Percentiles rank a stretch among this genome's conserved stretches.
Evolutionary conservation across 2,797 vertebrate genomes (phyloP).

Genomic region (Pseudochromis fuscus): DNA sequence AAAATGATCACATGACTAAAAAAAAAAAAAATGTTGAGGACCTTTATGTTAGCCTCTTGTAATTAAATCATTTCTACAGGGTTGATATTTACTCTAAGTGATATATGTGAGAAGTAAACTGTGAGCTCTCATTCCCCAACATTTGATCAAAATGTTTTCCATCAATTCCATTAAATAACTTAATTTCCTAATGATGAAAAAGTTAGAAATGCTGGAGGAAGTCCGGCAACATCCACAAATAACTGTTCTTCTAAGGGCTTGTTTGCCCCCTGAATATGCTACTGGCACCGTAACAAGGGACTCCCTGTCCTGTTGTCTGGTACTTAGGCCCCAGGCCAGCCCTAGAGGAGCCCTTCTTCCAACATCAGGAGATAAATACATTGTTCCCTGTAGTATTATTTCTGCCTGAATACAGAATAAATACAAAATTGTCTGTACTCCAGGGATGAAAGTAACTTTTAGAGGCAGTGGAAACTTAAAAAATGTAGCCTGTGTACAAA

Average conservation of each 20-base stretch:
- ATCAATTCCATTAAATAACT: neutral
- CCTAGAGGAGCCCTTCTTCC: constrained; percentile 78
- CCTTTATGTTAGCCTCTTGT: neutral
- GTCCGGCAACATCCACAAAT: constrained; percentile 33
- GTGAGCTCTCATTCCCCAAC: too few relatives aligned
- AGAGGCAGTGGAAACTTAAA: constrained; percentile 29
- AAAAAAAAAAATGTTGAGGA: constrained; percentile 13
- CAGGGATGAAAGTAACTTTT: constrained; percentile 55
- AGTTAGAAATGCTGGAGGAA: constrained; percentile 5
- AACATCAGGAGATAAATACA: constrained; percentile 79
- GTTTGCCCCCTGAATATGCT: constrained; percentile 60
- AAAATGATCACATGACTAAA: constrained; percentile 33
- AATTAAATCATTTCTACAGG: constrained; percentile 7
- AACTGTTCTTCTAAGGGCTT: constrained; percentile 41
- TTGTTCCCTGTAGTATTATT: constrained; percentile 72
- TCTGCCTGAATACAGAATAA: constrained; percentile 75
- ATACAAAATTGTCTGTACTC: constrained; percentile 45
- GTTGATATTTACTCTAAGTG: constrained; percentile 3
- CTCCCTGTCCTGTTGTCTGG: constrained; percentile 62
- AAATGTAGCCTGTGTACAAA: neutral
- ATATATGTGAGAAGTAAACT: too few relatives aligned
- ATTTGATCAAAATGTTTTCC: neutral
- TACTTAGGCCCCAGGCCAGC: constrained; percentile 77
- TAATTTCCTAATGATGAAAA: neutral
- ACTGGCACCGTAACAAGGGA: constrained; percentile 55